Evolutionary conservation across 2,797 vertebrate species (phyloP).

Genomic region (Myotis pilosus): DNA sequence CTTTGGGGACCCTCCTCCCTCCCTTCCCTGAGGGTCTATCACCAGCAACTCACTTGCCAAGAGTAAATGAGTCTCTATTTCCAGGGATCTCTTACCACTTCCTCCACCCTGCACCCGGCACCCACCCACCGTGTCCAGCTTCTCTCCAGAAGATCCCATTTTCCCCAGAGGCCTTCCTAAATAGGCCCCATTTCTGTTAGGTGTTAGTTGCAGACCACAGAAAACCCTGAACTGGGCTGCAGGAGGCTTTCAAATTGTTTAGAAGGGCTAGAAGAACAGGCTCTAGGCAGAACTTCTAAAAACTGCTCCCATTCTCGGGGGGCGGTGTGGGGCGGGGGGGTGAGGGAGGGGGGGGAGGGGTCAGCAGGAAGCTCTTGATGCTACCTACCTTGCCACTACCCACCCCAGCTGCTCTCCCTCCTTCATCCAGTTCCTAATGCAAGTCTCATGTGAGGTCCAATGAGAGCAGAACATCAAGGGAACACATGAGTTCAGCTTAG

Average conservation of each 20-base stretch:
- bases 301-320: not conserved
- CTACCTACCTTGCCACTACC: not conserved
- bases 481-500: not conserved
- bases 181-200: not conserved
- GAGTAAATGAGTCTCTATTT: not conserved
- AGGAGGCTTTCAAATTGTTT: not conserved
- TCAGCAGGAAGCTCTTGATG: not conserved
- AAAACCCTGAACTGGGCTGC: not conserved
- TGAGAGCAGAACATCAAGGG: not conserved
- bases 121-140: not conserved
- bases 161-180: not conserved
- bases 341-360: not conserved
- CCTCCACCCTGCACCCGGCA: not conserved
- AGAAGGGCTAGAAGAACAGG: not conserved
- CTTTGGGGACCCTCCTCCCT: not conserved
- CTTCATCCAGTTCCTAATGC: not conserved
- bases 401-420: not conserved
- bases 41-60: not conserved
- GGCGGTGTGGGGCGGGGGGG: no score
- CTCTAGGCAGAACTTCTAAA: not conserved
- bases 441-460: not conserved
- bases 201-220: not conserved
- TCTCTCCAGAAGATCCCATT: not conserved
- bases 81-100: not conserved
- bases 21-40: not conserved